Evolutionary conservation across 2,113 vertebrate genomes (phyloP).

Genomic region (Bambusicola thoracicus): DNA sequence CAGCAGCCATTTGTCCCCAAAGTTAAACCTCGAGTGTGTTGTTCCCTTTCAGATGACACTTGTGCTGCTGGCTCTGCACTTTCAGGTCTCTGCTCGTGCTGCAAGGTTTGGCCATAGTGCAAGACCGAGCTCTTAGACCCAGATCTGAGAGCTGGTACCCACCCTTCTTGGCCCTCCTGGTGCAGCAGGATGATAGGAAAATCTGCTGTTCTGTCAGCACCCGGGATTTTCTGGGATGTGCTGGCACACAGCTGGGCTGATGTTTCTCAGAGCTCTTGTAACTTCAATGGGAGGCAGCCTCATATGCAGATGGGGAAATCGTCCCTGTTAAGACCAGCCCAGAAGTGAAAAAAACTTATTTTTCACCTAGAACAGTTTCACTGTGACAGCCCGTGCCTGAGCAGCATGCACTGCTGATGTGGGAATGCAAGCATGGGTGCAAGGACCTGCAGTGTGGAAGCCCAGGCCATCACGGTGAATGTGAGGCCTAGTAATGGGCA

Average conservation of each 20-base stretch:
- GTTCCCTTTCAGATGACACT: slow-evolving; percentile 41
- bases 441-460: not conserved
- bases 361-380: not conserved
- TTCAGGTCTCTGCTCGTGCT: not conserved
- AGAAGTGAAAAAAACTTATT: not conserved
- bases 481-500: fast-evolving
- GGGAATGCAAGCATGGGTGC: not conserved
- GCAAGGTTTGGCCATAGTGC: fast-evolving
- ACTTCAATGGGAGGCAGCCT: not conserved
- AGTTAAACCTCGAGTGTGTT: slow-evolving; percentile 54
- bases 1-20: fast-evolving
- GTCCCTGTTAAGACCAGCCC: not conserved
- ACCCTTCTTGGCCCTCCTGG: not conserved
- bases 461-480: fast-evolving
- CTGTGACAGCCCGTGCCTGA: not conserved
- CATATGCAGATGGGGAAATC: not conserved
- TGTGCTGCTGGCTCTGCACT: not conserved
- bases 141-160: not conserved
- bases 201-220: not conserved
- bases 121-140: not conserved
- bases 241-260: not conserved
- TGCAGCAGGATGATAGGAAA: not conserved
- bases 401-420: fast-evolving
- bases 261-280: not conserved
- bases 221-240: not conserved